Evolutionary conservation across 2,113 vertebrate species (phyloP), one percentile per base, ranked within the genome.

Genomic region (Zingel zingel): DNA sequence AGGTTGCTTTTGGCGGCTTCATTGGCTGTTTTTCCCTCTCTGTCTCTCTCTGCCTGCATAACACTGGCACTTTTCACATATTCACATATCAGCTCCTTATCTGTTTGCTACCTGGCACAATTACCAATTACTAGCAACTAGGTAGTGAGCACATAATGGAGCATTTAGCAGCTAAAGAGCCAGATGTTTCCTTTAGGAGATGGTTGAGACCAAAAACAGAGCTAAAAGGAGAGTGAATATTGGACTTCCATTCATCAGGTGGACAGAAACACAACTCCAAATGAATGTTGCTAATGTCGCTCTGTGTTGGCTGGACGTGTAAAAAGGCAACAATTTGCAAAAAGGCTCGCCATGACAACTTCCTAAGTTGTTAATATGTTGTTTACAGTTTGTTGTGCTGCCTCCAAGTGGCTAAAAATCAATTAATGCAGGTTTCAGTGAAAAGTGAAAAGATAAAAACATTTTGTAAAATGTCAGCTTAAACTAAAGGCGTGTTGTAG

Each of bases 1-100:
- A 94, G 93, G 93, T 93, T 93, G 91, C 91, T 94, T 92, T 87
- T 92, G 93, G 91, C 93, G 90, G 84, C 87, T 81, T 74, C 83
- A n/a, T 83, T 65, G 81, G 67, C 82, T 87, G 69, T 61, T 77
- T 68, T 69, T 88, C 71, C 85, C 70, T 59, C 8, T 47, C 9
- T 51, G 47, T 45, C 39, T 88, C 71, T 71, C 79, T 65, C 74
- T 43, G 77, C 62, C 77, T 63, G 79, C 43, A 23, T 48, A 68
- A 77, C 72, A 72, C 75, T 21, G 43, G 53, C 54, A 74, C 67
- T 71, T 66, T 68, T 43, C 51, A 51, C 75, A 64, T 73, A 33
- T 64, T 81, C 65, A 67, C 21, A 48, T 68, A 64, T 78, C 85
- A 65, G 68, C 84, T 66, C 43, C 75, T 85, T 76, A 71, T 86